These are phyloP conservation scores for Agelas oroides DNA, from an alignment of 37 sponge, comb jelly and placozoan genomes.

Conservation along the genomic window DNA sequence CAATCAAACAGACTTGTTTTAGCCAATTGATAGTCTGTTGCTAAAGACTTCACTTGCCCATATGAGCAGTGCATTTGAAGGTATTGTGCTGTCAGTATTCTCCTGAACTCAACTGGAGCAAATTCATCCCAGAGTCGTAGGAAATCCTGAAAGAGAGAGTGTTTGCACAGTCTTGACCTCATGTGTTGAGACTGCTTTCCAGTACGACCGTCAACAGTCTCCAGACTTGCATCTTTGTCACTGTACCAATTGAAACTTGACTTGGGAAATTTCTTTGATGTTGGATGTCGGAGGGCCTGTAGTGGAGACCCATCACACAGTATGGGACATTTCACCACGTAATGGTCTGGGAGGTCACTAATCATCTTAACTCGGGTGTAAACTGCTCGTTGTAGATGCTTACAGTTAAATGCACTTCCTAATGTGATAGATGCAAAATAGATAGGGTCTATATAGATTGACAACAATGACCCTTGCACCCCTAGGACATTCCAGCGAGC, in stretches of 20 bases:
- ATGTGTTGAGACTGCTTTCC: conserved; percentile 73
- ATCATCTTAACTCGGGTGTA: conserved; percentile 62
- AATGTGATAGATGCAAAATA: conserved; percentile 85
- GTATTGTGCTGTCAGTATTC: too few relatives aligned
- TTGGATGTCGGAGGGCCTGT: conserved; percentile 22
- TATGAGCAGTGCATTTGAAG: too few relatives aligned
- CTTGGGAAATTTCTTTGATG: conserved; percentile 42
- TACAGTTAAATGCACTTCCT: conserved; percentile 61
- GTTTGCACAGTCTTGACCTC: conserved; percentile 84
- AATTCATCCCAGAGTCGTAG: conserved; percentile 68
- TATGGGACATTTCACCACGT: conserved; percentile 47
- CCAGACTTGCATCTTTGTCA: conserved; percentile 63
- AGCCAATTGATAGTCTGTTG: too few relatives aligned
- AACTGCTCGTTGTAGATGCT: conserved; percentile 86
- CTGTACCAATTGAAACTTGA: conserved; percentile 83
- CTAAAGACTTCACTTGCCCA: too few relatives aligned
- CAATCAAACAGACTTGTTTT: too few relatives aligned
- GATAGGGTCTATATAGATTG: conserved; percentile 82
- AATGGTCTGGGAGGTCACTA: conserved; percentile 42
- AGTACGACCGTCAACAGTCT: conserved; percentile 60
- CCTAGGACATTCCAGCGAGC: conserved; percentile 92
- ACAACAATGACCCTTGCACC: conserved; percentile 84
- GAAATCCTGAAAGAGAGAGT: conserved; percentile 73
- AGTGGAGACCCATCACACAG: conserved; percentile 59
- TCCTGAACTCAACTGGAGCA: conserved; percentile 15